These are phyloP conservation scores for Catocala sponsa DNA, from an alignment of 2,888 invertebrate genomes.

Conservation along the genomic window DNA sequence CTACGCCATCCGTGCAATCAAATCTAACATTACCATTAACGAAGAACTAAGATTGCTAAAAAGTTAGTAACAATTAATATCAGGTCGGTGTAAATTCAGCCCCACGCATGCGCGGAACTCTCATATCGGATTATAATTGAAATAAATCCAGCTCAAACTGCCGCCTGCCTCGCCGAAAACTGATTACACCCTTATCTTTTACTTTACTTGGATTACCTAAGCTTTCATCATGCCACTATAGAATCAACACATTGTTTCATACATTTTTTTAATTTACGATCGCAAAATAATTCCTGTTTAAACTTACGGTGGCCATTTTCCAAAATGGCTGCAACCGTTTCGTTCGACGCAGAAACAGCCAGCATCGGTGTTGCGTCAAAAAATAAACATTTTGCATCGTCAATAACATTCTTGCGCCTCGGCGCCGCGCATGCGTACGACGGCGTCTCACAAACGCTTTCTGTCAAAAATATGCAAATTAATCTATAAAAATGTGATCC, in stretches of 20 bases:
- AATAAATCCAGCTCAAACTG: slow-evolving; percentile 81
- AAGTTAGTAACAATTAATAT: not conserved
- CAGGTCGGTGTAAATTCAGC: slow-evolving; percentile 69
- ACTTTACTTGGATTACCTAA: slow-evolving; percentile 52
- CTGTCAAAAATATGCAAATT: slow-evolving; percentile 88
- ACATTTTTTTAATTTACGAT: slow-evolving; percentile 22
- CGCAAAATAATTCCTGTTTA: slow-evolving; percentile 9
- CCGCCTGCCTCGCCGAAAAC: slow-evolving; percentile 70
- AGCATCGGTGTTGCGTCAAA: slow-evolving; percentile 72
- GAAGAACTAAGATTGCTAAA: too few relatives aligned
- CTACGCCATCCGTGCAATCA: too few relatives aligned
- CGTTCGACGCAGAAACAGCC: slow-evolving; percentile 48
- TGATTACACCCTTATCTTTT: slow-evolving; percentile 75
- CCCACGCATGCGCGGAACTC: slow-evolving; percentile 73
- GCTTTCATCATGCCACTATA: slow-evolving; percentile 35
- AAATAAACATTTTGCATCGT: slow-evolving; percentile 87
- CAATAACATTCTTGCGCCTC: slow-evolving; percentile 78
- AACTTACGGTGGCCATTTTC: slow-evolving; percentile 39
- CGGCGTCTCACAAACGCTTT: slow-evolving; percentile 55
- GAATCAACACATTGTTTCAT: slow-evolving; percentile 19
- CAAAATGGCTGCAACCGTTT: slow-evolving; percentile 52
- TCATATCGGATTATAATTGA: slow-evolving; percentile 83
- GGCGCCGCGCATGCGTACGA: slow-evolving; percentile 75
- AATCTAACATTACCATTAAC: too few relatives aligned
- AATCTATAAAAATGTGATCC: slow-evolving; percentile 81